phyloP scores from a whole-genome alignment of 2,113 vertebrate species.

The Onychostoma macrolepis region DNA sequence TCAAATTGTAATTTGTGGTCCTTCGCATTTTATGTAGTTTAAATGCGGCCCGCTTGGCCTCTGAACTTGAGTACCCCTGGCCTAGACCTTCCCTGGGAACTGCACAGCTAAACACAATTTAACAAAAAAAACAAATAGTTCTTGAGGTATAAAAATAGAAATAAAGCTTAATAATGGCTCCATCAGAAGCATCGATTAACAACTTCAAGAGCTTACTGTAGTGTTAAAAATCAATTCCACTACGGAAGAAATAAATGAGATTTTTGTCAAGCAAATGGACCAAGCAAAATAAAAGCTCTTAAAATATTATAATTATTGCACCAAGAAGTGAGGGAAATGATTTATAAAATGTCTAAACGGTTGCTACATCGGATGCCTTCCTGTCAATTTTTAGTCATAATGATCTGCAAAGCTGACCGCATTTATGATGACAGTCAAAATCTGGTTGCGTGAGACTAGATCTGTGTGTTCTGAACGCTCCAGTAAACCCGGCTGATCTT shows the following conservation, averaged over 20 bases:
- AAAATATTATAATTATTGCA: not conserved
- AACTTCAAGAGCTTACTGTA: not conserved
- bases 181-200: not conserved
- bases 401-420: not conserved
- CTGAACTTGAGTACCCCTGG: no score
- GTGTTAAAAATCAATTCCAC: not conserved
- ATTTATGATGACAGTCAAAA: not conserved
- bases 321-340: not conserved
- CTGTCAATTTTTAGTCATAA: not conserved
- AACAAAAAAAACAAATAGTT: not conserved
- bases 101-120: not conserved
- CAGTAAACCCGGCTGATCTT: not conserved
- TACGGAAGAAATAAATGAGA: not conserved
- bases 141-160: not conserved
- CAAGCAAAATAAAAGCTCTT: not conserved
- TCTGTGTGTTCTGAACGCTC: not conserved
- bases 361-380: not conserved
- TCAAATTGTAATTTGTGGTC: no score
- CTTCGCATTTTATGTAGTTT: no score
- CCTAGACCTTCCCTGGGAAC: not conserved
- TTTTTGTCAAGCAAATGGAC: not conserved
- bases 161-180: not conserved
- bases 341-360: not conserved
- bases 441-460: not conserved
- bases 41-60: no score